These are phyloP conservation scores for Tinamus major DNA, from an alignment of 2,797 vertebrate genomes.

Conservation along the genomic window DNA sequence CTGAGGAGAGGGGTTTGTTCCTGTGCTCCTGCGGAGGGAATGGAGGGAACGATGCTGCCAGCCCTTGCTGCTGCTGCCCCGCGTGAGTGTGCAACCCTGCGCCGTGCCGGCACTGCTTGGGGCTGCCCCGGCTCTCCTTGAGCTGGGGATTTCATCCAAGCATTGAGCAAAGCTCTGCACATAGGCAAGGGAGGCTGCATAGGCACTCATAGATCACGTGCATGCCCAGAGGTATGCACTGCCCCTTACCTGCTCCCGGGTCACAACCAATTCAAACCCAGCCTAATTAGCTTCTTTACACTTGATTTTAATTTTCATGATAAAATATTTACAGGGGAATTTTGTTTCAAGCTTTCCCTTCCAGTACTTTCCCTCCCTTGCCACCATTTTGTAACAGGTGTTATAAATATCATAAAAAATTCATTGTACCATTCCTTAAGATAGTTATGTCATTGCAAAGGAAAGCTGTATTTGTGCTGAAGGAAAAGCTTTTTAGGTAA, in stretches of 20 bases:
- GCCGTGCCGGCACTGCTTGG: background rate
- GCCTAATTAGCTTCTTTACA: background rate
- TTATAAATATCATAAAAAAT: background rate
- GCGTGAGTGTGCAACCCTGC: background rate
- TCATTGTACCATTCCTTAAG: background rate
- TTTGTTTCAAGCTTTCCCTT: background rate
- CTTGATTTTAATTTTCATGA: background rate
- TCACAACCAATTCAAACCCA: background rate
- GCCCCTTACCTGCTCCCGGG: background rate
- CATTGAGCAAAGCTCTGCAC: background rate
- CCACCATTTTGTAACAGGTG: background rate
- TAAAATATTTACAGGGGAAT: background rate
- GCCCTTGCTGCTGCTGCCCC: background rate
- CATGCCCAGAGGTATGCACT: background rate
- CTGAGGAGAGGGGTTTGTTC: background rate
- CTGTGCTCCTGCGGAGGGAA: background rate
- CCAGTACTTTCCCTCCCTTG: background rate
- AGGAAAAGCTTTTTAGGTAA: background rate
- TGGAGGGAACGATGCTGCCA: background rate
- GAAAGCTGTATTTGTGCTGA: background rate
- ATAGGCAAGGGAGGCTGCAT: background rate
- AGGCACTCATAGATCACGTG: background rate
- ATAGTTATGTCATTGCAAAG: background rate
- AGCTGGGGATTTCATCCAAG: background rate
- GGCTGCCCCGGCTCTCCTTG: too few species aligned